Evolutionary conservation across 2,797 vertebrate genomes (phyloP).

Genomic region (Chromis chromis): DNA sequence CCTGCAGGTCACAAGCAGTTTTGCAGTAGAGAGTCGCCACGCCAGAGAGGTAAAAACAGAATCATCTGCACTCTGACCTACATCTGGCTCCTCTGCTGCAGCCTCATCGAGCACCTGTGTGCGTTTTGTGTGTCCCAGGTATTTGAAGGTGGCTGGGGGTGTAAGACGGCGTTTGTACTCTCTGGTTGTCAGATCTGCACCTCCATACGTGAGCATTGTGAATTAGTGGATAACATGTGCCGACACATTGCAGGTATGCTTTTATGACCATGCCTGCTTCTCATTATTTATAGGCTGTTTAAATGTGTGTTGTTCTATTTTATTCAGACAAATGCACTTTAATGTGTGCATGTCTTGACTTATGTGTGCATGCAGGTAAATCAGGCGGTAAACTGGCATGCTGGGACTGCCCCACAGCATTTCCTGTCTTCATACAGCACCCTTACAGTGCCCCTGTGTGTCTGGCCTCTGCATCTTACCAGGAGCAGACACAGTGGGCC

Average conservation of each 20-base stretch:
- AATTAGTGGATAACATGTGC: slow-evolving; percentile 44
- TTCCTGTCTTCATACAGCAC: slow-evolving; percentile 40
- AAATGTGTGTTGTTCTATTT: background rate
- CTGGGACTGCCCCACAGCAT: slow-evolving; percentile 30
- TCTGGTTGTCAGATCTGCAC: slow-evolving; percentile 33
- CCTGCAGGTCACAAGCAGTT: slow-evolving; percentile 57
- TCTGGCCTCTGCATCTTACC: slow-evolving; percentile 26
- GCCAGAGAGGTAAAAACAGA: slow-evolving; percentile 58
- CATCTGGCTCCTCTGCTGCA: background rate
- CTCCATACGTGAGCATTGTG: slow-evolving; percentile 12
- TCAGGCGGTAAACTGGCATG: slow-evolving; percentile 17
- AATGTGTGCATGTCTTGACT: background rate
- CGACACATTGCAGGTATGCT: slow-evolving; percentile 40
- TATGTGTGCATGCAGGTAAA: slow-evolving; percentile 18
- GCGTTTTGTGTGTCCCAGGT: slow-evolving; percentile 10
- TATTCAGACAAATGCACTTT: background rate
- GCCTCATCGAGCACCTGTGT: background rate
- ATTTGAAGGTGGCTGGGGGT: slow-evolving; percentile 39
- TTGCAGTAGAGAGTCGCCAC: slow-evolving; percentile 58
- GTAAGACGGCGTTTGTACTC: slow-evolving; percentile 16
- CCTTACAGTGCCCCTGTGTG: slow-evolving; percentile 35
- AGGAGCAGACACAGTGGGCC: slow-evolving; percentile 15
- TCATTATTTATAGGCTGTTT: background rate
- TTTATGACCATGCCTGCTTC: background rate
- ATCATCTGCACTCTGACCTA: slow-evolving; percentile 7